Evolutionary conservation across 1,140 invertebrate genomes (phyloP).

Genomic region (Ptiloglossa arizonensis): DNA sequence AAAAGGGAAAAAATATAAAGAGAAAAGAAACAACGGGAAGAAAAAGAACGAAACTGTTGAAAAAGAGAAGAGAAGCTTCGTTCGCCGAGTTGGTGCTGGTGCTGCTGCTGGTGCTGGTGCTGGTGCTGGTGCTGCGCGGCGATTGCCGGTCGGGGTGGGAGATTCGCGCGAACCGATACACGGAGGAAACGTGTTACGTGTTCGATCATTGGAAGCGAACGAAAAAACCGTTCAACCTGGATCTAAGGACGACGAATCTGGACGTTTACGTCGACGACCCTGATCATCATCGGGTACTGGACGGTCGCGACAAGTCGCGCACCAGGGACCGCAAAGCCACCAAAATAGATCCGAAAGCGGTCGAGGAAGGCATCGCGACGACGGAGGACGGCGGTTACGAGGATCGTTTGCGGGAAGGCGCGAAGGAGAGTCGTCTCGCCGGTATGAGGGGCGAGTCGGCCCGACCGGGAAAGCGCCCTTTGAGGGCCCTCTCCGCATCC

Average conservation of each 20-base stretch:
- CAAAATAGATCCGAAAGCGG: conserved; percentile 28
- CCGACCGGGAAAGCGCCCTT: conserved; percentile 85
- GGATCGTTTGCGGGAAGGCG: conserved; percentile 53
- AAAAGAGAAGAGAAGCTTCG: no score
- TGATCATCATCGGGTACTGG: not conserved
- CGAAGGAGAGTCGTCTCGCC: conserved; percentile 61
- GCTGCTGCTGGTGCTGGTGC: no score
- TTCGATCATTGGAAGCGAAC: not conserved
- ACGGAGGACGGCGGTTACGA: conserved; percentile 53
- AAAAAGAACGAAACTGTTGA: no score
- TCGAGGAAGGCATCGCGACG: conserved; percentile 38
- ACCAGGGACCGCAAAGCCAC: not conserved
- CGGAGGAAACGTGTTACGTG: not conserved
- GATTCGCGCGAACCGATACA: no score
- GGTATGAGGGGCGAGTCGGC: conserved; percentile 67
- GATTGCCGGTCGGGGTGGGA: no score
- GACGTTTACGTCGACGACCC: conserved; percentile 10
- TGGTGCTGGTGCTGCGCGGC: no score
- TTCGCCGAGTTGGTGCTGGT: no score
- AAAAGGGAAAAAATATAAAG: no score
- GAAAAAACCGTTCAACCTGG: conserved; percentile 37
- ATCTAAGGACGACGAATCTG: conserved; percentile 45
- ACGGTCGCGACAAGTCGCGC: not conserved
- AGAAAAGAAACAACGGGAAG: no score
- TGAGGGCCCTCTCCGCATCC: conserved; percentile 86